A percentile compares a stretch with the other conserved stretches of the same genome.
Evolutionary conservation across 2,797 vertebrate species (phyloP).

Genomic region (Sardinella longiceps): DNA sequence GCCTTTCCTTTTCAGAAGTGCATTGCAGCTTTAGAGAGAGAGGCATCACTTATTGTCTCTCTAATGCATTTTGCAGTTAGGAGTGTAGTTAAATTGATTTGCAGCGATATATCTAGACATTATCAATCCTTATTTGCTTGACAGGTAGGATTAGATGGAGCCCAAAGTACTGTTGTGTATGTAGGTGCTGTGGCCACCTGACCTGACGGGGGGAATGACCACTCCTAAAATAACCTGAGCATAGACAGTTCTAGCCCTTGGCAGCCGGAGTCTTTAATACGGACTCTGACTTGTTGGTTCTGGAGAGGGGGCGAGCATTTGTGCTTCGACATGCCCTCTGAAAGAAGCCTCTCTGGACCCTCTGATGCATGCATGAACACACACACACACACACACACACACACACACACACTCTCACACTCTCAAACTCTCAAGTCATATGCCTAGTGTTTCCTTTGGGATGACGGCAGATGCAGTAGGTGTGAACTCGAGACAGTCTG

Average conservation of each 20-base stretch:
- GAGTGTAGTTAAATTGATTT: neutral
- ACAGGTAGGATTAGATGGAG: neutral
- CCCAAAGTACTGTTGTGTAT: neutral
- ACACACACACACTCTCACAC: neutral
- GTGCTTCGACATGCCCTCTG: constrained; percentile 8
- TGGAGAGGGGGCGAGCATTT: neutral
- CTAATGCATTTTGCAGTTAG: neutral
- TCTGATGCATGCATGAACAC: neutral
- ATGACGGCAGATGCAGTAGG: neutral
- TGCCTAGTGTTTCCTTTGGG: neutral
- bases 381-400: too few species aligned
- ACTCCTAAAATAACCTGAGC: constrained; percentile 8
- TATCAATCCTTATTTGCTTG: neutral
- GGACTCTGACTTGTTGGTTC: neutral
- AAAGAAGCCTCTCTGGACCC: neutral
- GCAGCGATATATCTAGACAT: neutral
- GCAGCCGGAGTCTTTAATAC: neutral
- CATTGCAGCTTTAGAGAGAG: neutral
- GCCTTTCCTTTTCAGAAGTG: neutral
- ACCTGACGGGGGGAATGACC: neutral
- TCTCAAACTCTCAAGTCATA: neutral
- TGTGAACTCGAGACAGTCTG: constrained; percentile 12
- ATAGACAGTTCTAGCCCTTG: neutral
- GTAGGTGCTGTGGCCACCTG: neutral
- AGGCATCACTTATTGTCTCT: neutral